phyloP scores from a whole-genome alignment of 1,140 invertebrate genomes.

The Araneus ventricosus region DNA sequence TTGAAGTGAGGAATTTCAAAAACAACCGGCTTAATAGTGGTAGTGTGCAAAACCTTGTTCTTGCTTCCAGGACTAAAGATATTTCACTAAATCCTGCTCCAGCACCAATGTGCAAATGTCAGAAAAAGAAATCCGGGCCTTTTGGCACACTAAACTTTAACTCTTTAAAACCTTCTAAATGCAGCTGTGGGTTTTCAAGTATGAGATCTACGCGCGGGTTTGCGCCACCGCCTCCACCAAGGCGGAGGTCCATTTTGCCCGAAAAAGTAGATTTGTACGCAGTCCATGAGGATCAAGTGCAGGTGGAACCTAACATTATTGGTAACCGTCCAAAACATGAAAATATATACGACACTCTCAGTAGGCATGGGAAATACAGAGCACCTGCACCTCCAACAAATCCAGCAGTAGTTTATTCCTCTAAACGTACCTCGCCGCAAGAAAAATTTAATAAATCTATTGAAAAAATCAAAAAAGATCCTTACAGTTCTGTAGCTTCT shows the following conservation, averaged over 20 bases:
- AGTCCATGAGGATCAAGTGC: slow-evolving; percentile 66
- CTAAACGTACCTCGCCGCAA: not conserved
- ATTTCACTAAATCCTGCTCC: slow-evolving; percentile 2
- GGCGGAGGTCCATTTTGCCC: slow-evolving; percentile 59
- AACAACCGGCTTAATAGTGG: slow-evolving; percentile 49
- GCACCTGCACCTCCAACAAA: slow-evolving; percentile 19
- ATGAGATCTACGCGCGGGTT: slow-evolving; percentile 58
- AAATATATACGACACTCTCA: slow-evolving; percentile 69
- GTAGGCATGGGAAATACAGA: slow-evolving; percentile 40
- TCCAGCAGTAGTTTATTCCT: not conserved
- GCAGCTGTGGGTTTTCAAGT: slow-evolving; percentile 70
- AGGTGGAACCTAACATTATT: not conserved
- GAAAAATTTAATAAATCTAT: slow-evolving; percentile 47
- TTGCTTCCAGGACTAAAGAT: not conserved
- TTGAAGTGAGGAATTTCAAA: slow-evolving; percentile 53
- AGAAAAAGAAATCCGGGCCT: slow-evolving; percentile 63
- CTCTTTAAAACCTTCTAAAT: slow-evolving; percentile 63
- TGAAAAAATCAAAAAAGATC: slow-evolving; percentile 67
- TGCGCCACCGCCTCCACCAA: slow-evolving; percentile 57
- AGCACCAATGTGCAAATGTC: slow-evolving; percentile 38
- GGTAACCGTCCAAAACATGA: slow-evolving; percentile 26
- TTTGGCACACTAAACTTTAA: slow-evolving; percentile 65
- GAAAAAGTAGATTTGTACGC: slow-evolving; percentile 71
- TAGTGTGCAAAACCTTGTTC: not conserved
- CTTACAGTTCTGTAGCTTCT: slow-evolving; percentile 71